A percentile compares a stretch with the other conserved stretches of the same genome.
Conservation (phyloP, 2,888 invertebrate genomes). For the Mesochorus sp. region DNA sequence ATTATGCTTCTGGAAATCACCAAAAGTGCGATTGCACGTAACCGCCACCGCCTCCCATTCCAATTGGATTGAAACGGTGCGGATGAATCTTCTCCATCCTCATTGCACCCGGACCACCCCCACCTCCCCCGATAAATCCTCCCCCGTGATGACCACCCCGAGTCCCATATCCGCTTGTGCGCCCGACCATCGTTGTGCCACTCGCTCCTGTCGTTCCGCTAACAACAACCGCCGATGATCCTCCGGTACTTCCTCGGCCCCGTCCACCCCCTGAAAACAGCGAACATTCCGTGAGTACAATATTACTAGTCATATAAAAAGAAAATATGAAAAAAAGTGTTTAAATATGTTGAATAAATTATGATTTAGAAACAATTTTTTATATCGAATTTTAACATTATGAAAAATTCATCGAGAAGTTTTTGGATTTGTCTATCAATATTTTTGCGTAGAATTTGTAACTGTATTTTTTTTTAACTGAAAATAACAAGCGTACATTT, state of each 20-base stretch:
- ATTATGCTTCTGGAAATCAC: slow-evolving; percentile 74
- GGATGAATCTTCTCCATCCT: slow-evolving; percentile 81
- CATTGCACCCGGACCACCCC: slow-evolving; percentile 79
- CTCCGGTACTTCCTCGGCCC: slow-evolving; percentile 62
- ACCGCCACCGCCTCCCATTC: slow-evolving; percentile 78
- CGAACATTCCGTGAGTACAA: slow-evolving; percentile 42
- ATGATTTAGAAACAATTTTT: neutral
- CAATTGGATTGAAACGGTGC: slow-evolving; percentile 80
- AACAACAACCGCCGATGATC: slow-evolving; percentile 55
- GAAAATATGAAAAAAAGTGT: slow-evolving; percentile 11
- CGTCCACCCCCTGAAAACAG: slow-evolving; percentile 76
- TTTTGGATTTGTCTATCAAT: too few species aligned
- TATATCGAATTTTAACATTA: too few species aligned
- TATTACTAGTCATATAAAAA: slow-evolving; percentile 8
- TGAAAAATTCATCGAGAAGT: too few species aligned
- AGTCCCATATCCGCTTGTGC: slow-evolving; percentile 76
- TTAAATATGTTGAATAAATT: neutral
- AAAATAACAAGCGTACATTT: too few species aligned
- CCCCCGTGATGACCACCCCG: slow-evolving; percentile 77
- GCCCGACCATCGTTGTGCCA: slow-evolving; percentile 73
- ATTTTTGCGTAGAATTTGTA: too few species aligned
- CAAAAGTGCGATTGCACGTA: slow-evolving; percentile 81
- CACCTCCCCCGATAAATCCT: slow-evolving; percentile 74
- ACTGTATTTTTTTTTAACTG: too few species aligned
- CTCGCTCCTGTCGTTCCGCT: slow-evolving; percentile 60